These are phyloP conservation scores for Invenusta paracnida DNA, from an alignment of 2,888 invertebrate genomes.

Conservation along the genomic window DNA sequence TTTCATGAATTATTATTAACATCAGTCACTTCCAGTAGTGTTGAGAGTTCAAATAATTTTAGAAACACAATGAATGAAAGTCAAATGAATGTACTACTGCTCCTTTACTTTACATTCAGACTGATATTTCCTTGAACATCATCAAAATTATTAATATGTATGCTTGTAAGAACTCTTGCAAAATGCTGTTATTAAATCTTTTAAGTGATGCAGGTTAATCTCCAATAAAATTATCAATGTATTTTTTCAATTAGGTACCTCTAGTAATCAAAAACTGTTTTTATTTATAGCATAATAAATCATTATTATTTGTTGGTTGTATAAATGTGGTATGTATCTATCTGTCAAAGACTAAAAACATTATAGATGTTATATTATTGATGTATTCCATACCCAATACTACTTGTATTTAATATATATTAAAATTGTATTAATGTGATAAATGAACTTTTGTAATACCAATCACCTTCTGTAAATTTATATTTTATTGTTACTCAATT, in stretches of 20 bases:
- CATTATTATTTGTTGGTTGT: not conserved
- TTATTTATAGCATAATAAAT: not conserved
- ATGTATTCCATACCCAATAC: not conserved
- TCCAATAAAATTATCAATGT: not conserved
- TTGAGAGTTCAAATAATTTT: not conserved
- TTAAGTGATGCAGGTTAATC: not conserved
- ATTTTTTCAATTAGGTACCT: not conserved
- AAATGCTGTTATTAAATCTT: not conserved
- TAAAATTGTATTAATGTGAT: not conserved
- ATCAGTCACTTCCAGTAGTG: not conserved
- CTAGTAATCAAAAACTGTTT: not conserved
- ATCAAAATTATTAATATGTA: not conserved
- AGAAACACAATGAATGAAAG: not conserved
- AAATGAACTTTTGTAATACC: not conserved
- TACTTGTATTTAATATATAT: not conserved
- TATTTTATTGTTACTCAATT: not conserved
- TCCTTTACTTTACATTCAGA: not conserved
- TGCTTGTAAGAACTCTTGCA: not conserved
- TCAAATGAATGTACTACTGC: not conserved
- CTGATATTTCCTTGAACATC: not conserved
- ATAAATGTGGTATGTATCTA: not conserved
- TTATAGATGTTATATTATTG: not conserved
- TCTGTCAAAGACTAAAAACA: not conserved
- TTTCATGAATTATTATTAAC: too few species aligned
- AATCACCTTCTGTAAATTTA: not conserved